Conservation (phyloP, 2,797 vertebrate species). For the Knipowitschia caucasica region DNA sequence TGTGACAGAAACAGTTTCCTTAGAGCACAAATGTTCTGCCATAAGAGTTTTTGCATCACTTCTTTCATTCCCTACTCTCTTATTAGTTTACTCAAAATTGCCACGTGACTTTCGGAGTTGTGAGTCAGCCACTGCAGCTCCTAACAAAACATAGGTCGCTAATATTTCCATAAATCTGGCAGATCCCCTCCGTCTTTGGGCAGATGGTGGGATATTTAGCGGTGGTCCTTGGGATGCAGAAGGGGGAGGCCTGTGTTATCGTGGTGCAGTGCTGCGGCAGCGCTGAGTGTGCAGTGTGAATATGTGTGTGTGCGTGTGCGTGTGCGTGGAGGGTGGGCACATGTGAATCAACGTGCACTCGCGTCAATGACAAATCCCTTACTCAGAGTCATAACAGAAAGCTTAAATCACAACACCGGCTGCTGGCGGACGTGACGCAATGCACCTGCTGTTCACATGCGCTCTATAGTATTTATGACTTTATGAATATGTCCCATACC, state of each 20-base stretch:
- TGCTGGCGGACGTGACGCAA: conserved; percentile 45
- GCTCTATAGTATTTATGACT: conserved; percentile 2
- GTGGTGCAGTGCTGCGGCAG: conserved; percentile 33
- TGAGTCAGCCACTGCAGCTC: neutral
- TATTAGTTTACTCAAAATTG: too few relatives aligned
- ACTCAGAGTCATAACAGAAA: conserved; percentile 42
- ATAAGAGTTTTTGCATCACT: too few relatives aligned
- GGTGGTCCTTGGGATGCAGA: neutral
- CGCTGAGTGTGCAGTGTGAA: conserved; percentile 58
- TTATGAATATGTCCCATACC: neutral
- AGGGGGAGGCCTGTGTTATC: conserved; percentile 37
- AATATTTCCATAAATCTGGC: conserved; percentile 26
- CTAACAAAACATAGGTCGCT: neutral
- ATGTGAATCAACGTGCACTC: conserved; percentile 64
- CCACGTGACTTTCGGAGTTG: neutral
- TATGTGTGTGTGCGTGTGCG: too few relatives aligned
- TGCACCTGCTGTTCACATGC: conserved; percentile 33
- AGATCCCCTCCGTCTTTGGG: conserved; percentile 32
- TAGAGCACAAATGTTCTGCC: too few relatives aligned
- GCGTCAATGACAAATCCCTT: conserved; percentile 57
- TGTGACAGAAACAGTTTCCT: too few relatives aligned
- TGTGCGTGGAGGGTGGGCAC: conserved; percentile 31
- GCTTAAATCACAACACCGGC: conserved; percentile 35
- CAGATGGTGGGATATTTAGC: conserved; percentile 46
- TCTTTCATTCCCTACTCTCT: too few relatives aligned